Percentiles rank a stretch among this genome's conserved stretches.
These are phyloP conservation scores for Misgurnus mizolepis DNA, from an alignment of 2,113 vertebrate genomes.

Conservation along the genomic window DNA sequence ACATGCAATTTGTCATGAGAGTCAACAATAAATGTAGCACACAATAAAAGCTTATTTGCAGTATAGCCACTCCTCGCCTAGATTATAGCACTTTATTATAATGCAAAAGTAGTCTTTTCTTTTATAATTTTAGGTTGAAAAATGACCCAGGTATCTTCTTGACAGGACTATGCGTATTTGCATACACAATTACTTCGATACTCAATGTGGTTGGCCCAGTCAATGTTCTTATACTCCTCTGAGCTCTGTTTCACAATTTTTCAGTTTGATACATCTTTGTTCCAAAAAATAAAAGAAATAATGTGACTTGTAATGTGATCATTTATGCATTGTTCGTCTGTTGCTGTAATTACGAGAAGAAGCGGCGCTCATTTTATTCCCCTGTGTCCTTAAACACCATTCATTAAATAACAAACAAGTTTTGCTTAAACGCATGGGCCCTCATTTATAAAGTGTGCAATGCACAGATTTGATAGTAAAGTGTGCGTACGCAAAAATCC, in stretches of 20 bases:
- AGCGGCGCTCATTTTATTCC: not conserved
- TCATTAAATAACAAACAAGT: constrained; percentile 4
- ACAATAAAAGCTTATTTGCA: too few species aligned
- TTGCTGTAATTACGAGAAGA: not conserved
- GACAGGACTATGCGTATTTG: not conserved
- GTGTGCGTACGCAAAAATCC: too few species aligned
- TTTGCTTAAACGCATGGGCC: not conserved
- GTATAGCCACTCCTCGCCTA: too few species aligned
- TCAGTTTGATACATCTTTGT: too few species aligned
- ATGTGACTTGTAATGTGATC: not conserved
- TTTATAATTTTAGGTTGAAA: not conserved
- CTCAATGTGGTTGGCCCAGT: not conserved
- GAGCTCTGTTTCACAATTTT: not conserved
- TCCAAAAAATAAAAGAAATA: not conserved
- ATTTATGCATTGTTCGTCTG: not conserved
- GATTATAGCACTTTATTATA: not conserved
- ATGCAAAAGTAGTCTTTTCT: not conserved
- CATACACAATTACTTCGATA: not conserved
- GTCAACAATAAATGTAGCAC: too few species aligned
- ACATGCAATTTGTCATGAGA: too few species aligned
- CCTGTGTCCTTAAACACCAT: not conserved
- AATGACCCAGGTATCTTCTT: not conserved
- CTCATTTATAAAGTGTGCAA: too few species aligned
- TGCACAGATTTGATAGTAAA: too few species aligned
- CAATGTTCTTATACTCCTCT: not conserved